Evolutionary conservation across 2,113 vertebrate genomes (phyloP), one percentile per base, ranked within the genome.

Genomic region (Capricornis sumatraensis): DNA sequence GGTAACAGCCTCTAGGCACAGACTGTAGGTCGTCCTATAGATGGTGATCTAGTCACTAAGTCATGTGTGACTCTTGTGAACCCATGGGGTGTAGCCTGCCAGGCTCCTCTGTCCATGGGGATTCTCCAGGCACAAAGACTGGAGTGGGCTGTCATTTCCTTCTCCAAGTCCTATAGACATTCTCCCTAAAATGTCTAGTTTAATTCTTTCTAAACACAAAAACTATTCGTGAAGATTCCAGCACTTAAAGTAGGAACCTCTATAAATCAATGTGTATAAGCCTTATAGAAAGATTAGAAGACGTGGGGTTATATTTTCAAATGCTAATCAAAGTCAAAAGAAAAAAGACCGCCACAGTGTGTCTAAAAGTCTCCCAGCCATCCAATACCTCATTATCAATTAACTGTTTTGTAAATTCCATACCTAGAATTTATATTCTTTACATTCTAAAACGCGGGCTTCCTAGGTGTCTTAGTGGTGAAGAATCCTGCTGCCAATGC

Each of bases 291-390:
- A 81, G 4, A 14, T 95, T 83, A n/a, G 55, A 62, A 58, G 11
- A 91, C 79, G 14, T 50, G 6, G 62, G 33, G 21, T 71, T 88
- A 15, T 23, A 50, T 93, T 97, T 97, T 82, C 33, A 57, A 97
- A 82, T 92, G 43, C 17, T 91, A 92, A 96, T 84, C 14, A 71
- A 95, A 57, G 33, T 52, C 90, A 7, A 28, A 50, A 64, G 50
- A 85, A 82, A 78, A 53, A 50, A 81, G 60, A 78, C 17, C 19
- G 13, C 15, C 47, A 12, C 23, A 58, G n/a, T 40, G 87, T 85
- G 92, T 95, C 89, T 93, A 30, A 86, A 30, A 89, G 13, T 87
- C 28, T 91, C 82, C 25, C 21, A 40, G 23, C 57, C 91, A 45
- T 6, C 30, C 81, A 3, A 85, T 83, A 57, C 16, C 10, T 81